Percentiles rank a stretch among this genome's conserved stretches.
Evolutionary conservation across 2,113 vertebrate genomes (phyloP).

Genomic region (Zapus hudsonius): DNA sequence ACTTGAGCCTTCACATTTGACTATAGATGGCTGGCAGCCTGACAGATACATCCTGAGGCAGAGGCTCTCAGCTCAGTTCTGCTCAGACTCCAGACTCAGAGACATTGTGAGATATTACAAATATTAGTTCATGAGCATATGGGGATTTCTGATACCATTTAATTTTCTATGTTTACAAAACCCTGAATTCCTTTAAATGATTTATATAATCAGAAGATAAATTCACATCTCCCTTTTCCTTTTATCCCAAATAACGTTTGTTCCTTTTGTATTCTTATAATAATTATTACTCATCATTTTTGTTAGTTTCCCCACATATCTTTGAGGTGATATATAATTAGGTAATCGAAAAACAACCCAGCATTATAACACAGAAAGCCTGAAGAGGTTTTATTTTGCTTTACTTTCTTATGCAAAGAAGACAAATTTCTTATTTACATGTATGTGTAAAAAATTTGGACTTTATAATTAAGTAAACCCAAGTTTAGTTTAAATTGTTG

Average conservation of each 20-base stretch:
- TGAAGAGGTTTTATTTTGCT: constrained; percentile 8
- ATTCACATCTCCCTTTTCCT: background rate
- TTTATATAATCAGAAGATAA: constrained; percentile 1
- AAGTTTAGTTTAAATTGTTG: background rate
- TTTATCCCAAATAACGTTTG: background rate
- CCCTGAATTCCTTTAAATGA: constrained; percentile 23
- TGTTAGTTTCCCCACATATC: background rate
- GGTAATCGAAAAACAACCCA: background rate
- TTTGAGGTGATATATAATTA: constrained; percentile 14
- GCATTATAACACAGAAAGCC: background rate
- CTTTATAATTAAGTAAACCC: constrained; percentile 20
- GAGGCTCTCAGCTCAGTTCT: background rate
- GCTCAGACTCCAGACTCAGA: background rate
- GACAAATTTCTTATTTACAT: background rate
- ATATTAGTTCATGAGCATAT: background rate
- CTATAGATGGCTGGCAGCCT: background rate
- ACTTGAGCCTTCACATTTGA: background rate
- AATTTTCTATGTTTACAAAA: background rate
- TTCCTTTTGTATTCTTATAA: constrained; percentile 24
- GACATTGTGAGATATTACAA: background rate
- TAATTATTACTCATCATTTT: constrained; percentile 31
- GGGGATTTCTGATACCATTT: background rate
- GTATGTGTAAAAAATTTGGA: background rate
- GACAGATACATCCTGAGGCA: background rate
- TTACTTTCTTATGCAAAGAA: background rate